Evolutionary conservation across 2,888 invertebrate species (phyloP).

Genomic region (Malachius bipustulatus): DNA sequence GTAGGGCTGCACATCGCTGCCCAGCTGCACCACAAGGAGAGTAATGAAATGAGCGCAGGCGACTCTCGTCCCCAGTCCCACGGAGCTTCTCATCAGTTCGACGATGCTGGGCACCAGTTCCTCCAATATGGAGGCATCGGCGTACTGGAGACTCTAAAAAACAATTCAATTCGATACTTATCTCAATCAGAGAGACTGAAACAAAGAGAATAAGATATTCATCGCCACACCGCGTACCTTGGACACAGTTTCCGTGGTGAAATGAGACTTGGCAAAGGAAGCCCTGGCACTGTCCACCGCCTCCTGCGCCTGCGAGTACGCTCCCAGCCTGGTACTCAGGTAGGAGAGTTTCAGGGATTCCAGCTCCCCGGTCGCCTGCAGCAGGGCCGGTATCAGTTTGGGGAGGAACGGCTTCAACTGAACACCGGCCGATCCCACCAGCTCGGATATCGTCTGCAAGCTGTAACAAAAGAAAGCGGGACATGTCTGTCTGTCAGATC

Average conservation of each 20-base stretch:
- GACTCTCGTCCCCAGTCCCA: slow-evolving; percentile 75
- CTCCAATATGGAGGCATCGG: slow-evolving; percentile 64
- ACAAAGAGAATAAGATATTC: no score
- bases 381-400: slow-evolving; percentile 67
- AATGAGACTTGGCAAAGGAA: slow-evolving; percentile 69
- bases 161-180: no score
- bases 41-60: slow-evolving; percentile 70
- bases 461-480: slow-evolving; percentile 39
- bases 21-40: slow-evolving; percentile 44
- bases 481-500: neutral
- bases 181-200: no score
- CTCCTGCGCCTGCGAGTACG: slow-evolving; percentile 60
- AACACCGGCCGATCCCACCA: slow-evolving; percentile 69
- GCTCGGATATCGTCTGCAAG: slow-evolving; percentile 73
- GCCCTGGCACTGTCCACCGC: slow-evolving; percentile 68
- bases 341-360: slow-evolving; percentile 72
- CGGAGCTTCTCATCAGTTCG: slow-evolving; percentile 69
- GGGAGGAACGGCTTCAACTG: slow-evolving; percentile 71
- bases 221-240: no score
- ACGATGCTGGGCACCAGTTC: slow-evolving; percentile 68
- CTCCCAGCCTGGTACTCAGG: slow-evolving; percentile 57
- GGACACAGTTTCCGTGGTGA: slow-evolving; percentile 77
- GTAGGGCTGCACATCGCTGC: slow-evolving; percentile 45
- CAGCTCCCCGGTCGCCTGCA: slow-evolving; percentile 77
- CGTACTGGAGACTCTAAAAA: slow-evolving; percentile 51